Base-by-base conservation (phyloP, 2,888 invertebrate genomes). In the Theretra japonica region DNA sequence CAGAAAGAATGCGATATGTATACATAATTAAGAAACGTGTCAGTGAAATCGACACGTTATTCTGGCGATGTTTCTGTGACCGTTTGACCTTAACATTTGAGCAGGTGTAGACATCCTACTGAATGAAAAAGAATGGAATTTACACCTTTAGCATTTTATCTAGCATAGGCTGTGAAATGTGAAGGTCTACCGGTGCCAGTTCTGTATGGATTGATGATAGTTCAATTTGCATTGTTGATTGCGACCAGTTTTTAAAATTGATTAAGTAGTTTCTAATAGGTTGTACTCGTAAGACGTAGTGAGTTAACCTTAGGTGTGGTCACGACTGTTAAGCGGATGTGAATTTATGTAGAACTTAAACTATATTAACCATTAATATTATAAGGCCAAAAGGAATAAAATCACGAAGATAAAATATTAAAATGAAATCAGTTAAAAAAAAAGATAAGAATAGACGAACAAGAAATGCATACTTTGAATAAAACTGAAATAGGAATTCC, bases 61-160 rank as follows among this genome's bases (percentile, higher is more conserved):
- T 78, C 78, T 75, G 80, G 75, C 77, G 77, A n/a, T n/a, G 76
- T 79, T 77, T 77, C 79, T 79, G 82, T 88, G 88, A 86, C 86
- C 86, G 77, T 83, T 82, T 89, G 88, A 90, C 92, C 92, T 92
- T 92, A 91, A 87, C 90, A 88, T 90, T 90, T 86, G 73, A 75
- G 75, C 80, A 82, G 82, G 81, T 83, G 80, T 73, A 75, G 68
- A 72, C 69, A 71, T 69, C 76, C 72, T 69, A 74, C 73, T 73
- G 75, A 79, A 77, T 78, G 73, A 76, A 76, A 79, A 53, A 82
- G 77, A 81, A 79, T 79, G 58, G 48, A 30, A 19, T 56, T 65
- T 71, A 19, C 41, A 71, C 33, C 65, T 71, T 62, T 71, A 65
- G 56, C 30, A 11, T 53, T 56, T 41, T 30, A n/a, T 23, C n/a